Percentiles rank a stretch among this genome's conserved stretches.
Evolutionary conservation across 2,113 vertebrate species (phyloP).

Genomic region (Cariama cristata): DNA sequence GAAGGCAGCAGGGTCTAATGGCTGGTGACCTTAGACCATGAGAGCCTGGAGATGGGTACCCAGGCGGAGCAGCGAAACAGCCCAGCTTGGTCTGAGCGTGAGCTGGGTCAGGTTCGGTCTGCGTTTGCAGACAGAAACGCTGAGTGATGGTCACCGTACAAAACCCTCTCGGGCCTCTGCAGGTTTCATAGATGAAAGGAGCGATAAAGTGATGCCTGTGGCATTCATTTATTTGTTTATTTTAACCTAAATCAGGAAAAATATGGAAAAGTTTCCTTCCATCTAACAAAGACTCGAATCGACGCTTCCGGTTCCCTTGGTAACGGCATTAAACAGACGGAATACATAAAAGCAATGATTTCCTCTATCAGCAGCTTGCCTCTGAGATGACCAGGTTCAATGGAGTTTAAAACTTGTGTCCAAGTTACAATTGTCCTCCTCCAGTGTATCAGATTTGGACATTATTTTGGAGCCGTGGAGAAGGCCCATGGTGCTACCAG

Average conservation of each 20-base stretch:
- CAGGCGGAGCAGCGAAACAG: background rate
- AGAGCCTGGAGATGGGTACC: background rate
- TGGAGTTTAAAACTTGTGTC: background rate
- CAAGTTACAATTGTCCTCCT: background rate
- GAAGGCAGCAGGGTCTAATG: background rate
- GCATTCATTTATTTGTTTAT: background rate
- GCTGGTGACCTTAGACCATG: background rate
- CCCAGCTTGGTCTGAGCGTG: fast-evolving
- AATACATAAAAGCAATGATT: slow-evolving; percentile 15
- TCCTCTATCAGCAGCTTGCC: slow-evolving; percentile 9
- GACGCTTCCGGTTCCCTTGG: slow-evolving; percentile 67
- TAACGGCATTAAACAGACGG: slow-evolving; percentile 48
- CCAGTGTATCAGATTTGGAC: background rate
- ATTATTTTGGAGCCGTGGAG: background rate
- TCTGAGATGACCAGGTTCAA: background rate
- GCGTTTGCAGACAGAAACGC: fast-evolving
- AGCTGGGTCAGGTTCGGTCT: background rate
- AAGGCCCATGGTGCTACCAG: background rate
- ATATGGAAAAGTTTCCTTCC: slow-evolving; percentile 19
- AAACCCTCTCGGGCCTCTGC: fast-evolving
- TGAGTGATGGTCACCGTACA: fast-evolving
- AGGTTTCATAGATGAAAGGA: background rate
- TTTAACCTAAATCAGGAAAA: slow-evolving; percentile 44
- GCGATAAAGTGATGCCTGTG: background rate
- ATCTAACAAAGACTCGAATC: slow-evolving; percentile 33